Evolutionary conservation across 2,888 invertebrate species (phyloP), one percentile per base, ranked within the genome.

Genomic region (Chrysolina oricalcia): DNA sequence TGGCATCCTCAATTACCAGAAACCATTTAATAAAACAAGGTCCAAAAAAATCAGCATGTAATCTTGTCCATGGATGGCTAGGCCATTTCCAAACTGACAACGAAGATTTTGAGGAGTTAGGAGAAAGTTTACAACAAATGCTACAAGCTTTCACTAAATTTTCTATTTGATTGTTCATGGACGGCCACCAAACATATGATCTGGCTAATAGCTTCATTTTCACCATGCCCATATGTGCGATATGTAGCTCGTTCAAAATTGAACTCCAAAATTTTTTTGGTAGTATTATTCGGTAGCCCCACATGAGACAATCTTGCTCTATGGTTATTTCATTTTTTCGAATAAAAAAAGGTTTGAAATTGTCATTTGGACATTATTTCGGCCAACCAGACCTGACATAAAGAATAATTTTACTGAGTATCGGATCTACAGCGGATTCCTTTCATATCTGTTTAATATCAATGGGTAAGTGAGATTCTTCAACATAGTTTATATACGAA

Each of bases 171-270:
- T 19, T n/a, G 35, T 70, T 46, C n/a, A 70, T 41, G 4, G 70
- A 56, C 35, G 70, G 70, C 70, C 70, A 59, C 59, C 70, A 70
- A 41, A 70, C 19, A 70, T 70, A 40, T 40, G 56, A 59, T 43
- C 70, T 9, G 41, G 70, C 63, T 23, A 63, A 50, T n/a, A 40
- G 17, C 62, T 71, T 71, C 43, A 43, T 70, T 70, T 63, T 64
- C 9, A 64, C 19, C 4, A 64, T 43, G 4, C 64, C 64, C 35
- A 17, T 43, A 64, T 64, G 43, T 15, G 23, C 15, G 27, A 17
- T 63, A 23, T 64, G 64, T 27, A 70, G 23, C 27, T 70, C 63
- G 3, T 63, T 27, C 15, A 56, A 53, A 50, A 68, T 68, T 53
- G 23, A 53, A 53, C 1, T 53, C 15, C 15, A 15, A 53, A 21